Evolutionary conservation across 2,888 invertebrate species (phyloP).

Genomic region (Cabera pusaria): DNA sequence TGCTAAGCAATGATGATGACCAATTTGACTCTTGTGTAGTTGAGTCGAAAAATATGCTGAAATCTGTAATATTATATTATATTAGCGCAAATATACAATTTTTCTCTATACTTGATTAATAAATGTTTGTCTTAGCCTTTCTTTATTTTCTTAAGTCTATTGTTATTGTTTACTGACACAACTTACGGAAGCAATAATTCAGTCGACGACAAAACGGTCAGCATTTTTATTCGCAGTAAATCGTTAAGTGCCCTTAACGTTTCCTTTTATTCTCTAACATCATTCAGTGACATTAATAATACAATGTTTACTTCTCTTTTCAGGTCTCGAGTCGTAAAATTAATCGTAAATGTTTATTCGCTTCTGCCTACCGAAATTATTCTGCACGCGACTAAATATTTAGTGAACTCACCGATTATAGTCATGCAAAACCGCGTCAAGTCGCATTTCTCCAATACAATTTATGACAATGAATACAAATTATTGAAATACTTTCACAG

Average conservation of each 20-base stretch:
- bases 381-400: slow-evolving; percentile 68
- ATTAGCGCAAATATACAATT: too few species aligned
- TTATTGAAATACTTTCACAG: slow-evolving; percentile 21
- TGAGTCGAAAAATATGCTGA: too few species aligned
- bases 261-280: slow-evolving; percentile 23
- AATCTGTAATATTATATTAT: too few species aligned
- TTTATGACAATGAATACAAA: slow-evolving; percentile 41
- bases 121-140: too few species aligned
- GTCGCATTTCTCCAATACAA: slow-evolving; percentile 46
- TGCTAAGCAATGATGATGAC: too few species aligned
- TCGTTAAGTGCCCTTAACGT: slow-evolving; percentile 26
- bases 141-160: background rate
- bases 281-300: slow-evolving; percentile 35
- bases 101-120: too few species aligned
- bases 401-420: slow-evolving; percentile 52
- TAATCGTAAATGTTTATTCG: slow-evolving; percentile 55
- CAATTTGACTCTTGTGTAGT: too few species aligned
- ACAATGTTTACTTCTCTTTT: slow-evolving; percentile 33
- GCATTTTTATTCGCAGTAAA: slow-evolving; percentile 27
- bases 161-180: slow-evolving; percentile 7
- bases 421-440: slow-evolving; percentile 57
- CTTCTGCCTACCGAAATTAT: slow-evolving; percentile 47
- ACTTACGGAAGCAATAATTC: slow-evolving; percentile 22
- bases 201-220: slow-evolving; percentile 22
- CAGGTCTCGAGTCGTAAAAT: slow-evolving; percentile 42